Evolutionary conservation across 1,140 invertebrate genomes (phyloP).

Genomic region (Phenacoccus solenopsis): DNA sequence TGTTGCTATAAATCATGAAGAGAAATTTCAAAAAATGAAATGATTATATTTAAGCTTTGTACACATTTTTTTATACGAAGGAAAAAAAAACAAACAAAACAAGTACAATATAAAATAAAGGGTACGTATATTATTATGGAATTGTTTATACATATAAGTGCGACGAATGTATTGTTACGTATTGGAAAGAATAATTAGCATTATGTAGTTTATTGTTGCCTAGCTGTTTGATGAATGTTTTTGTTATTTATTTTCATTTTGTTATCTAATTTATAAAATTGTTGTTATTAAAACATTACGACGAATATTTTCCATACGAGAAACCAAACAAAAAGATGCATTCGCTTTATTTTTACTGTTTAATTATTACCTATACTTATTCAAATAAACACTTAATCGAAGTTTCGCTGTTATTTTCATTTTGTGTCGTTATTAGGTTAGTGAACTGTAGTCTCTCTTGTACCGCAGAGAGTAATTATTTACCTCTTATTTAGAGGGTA

Average conservation of each 20-base stretch:
- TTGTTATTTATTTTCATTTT: constrained; percentile 16
- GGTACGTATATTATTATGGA: neutral
- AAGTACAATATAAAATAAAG: neutral
- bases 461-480: no score
- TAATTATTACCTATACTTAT: neutral
- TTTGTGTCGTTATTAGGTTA: neutral
- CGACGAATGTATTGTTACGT: neutral
- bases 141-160: no score
- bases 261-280: constrained; percentile 17
- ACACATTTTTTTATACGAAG: no score
- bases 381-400: constrained; percentile 12
- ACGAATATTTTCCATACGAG: neutral
- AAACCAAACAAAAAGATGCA: neutral
- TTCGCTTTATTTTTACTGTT: constrained; percentile 9
- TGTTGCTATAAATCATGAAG: no score
- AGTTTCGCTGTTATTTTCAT: neutral
- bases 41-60: no score
- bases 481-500: no score
- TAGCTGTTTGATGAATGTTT: constrained; percentile 12
- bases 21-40: no score
- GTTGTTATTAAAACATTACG: neutral
- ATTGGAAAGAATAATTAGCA: neutral
- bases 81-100: neutral
- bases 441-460: no score
- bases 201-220: constrained; percentile 1